Base-by-base conservation (phyloP, 2,888 invertebrate species). In the Amorpha juglandis region DNA sequence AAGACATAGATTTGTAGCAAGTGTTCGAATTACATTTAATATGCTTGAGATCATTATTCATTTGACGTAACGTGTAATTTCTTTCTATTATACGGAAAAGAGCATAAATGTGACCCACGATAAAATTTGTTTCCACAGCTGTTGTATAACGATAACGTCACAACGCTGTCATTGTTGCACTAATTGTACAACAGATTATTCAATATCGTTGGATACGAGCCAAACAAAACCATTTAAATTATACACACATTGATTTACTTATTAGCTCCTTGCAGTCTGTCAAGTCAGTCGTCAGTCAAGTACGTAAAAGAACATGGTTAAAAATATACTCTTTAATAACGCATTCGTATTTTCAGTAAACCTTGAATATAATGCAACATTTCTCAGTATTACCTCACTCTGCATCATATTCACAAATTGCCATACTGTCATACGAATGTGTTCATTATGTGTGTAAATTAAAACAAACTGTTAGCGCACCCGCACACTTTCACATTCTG, bases 401-500 rank as follows among this genome's bases (percentile, higher is more conserved):
- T 38, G 33, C 16, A 64, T 52, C 33, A 53, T 27, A 47, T 35
- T 55, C 47, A 55, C 53, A 47, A n/a, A 64, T 19, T 47, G 19
- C 12, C 47, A 16, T 55, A 55, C 55, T 45, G 52, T 63, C 47
- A 55, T 64, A 42, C 65, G 35, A 63, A 68, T 42, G 58, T 58
- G 58, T 51, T 63, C 14, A 58, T 63, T 27, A 27, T 58, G 48
- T 45, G 66, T 64, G 64, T 69, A 69, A 70, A 71, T 73, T 76
- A 74, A 75, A 78, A 76, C 72, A 77, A 78, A 75, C 69, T 69
- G 69, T 73, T 70, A 67, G 66, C 63, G 68, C 68, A 67, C 35
- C 21, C 69, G 65, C 75, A 78, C 79, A 87, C 89, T 90, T 89
- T 90, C 88, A 88, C 88, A 86, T 84, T 82, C 80, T 76, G 70